Conservation (phyloP, 2,113 vertebrate species). For the Prochilodus magdalenae region DNA sequence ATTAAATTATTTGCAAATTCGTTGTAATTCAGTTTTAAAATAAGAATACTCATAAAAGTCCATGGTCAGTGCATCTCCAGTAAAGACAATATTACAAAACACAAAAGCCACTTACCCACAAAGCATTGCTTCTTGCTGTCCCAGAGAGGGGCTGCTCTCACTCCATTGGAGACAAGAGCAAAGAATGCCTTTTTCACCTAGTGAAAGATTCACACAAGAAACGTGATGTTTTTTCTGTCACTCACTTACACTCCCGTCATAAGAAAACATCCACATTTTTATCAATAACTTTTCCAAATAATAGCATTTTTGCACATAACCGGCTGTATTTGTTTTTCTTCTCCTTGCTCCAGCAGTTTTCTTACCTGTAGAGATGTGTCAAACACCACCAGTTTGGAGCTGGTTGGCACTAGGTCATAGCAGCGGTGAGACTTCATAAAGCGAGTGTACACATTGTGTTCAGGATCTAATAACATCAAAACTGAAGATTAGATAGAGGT, state of each 20-base stretch:
- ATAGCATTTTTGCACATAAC: neutral
- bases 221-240: neutral
- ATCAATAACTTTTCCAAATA: slow-evolving; percentile 19
- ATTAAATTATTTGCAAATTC: no score
- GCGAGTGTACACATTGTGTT: slow-evolving; percentile 87
- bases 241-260: neutral
- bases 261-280: slow-evolving; percentile 8
- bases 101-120: slow-evolving; percentile 82
- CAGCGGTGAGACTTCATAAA: slow-evolving; percentile 98
- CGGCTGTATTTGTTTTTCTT: neutral
- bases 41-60: no score
- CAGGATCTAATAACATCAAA: slow-evolving; percentile 68
- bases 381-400: slow-evolving; percentile 98
- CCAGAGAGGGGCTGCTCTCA: slow-evolving; percentile 95
- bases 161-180: slow-evolving; percentile 94
- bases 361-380: slow-evolving; percentile 94
- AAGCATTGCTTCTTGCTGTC: slow-evolving; percentile 98
- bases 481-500: neutral
- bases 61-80: no score
- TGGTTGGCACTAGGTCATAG: slow-evolving; percentile 96
- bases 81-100: neutral
- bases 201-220: slow-evolving; percentile 7
- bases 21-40: no score
- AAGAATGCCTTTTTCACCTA: slow-evolving; percentile 99
- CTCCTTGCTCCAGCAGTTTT: neutral